Evolutionary conservation across 53 echinoderm and acorn worm species (phyloP).

Genomic region (Echinometra lucunter): DNA sequence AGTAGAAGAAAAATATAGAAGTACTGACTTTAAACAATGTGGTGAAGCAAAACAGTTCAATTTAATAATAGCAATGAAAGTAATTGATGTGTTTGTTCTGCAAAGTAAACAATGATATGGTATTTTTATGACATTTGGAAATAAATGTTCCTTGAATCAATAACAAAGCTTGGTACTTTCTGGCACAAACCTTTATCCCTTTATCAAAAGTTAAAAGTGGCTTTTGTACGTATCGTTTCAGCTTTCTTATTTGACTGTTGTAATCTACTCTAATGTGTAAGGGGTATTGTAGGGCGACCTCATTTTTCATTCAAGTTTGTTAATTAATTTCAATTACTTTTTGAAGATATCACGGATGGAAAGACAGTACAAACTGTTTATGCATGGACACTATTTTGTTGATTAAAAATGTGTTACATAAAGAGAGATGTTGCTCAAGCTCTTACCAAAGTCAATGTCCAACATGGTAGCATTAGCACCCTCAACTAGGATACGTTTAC

Average conservation of each 20-base stretch:
- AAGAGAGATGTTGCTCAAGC: background rate
- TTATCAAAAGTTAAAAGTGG: no score
- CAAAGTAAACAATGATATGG: background rate
- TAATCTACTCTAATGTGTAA: no score
- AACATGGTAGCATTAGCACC: slow-evolving; percentile 99
- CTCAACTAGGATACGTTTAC: slow-evolving; percentile 89
- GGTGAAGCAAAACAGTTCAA: background rate
- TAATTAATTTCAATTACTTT: no score
- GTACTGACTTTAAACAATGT: background rate
- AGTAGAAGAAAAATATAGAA: background rate
- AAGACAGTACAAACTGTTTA: no score
- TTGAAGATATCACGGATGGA: no score
- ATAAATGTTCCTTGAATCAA: background rate
- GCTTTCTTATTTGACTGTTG: no score
- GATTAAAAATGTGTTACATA: no score
- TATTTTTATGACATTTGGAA: background rate
- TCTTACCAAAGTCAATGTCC: slow-evolving; percentile 98
- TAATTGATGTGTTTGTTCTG: background rate
- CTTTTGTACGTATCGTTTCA: no score
- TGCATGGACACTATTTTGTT: no score
- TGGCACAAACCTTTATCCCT: no score
- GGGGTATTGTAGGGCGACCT: no score
- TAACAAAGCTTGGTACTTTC: background rate
- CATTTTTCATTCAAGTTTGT: no score
- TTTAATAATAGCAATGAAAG: background rate